A percentile compares a stretch with the other conserved stretches of the same genome.
phyloP scores from a whole-genome alignment of 2,113 vertebrate genomes.

The Cnemophilus loriae region DNA sequence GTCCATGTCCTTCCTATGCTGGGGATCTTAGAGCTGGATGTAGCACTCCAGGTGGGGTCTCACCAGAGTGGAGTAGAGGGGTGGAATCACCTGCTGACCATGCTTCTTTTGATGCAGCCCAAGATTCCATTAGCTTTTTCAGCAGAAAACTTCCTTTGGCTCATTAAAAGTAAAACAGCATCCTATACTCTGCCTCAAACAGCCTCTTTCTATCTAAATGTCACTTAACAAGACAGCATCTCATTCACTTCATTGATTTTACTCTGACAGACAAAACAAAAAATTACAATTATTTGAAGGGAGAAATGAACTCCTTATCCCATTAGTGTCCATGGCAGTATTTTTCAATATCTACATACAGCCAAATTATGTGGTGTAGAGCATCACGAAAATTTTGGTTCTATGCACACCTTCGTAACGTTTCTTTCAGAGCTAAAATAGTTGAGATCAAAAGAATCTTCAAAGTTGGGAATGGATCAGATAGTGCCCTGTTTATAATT shows the following conservation, averaged over 20 bases:
- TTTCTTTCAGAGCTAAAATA: not conserved
- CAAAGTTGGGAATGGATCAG: not conserved
- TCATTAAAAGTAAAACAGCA: not conserved
- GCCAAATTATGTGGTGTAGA: not conserved
- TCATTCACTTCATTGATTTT: not conserved
- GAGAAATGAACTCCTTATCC: not conserved
- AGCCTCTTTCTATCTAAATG: not conserved
- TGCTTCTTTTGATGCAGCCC: not conserved
- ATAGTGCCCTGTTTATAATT: not conserved
- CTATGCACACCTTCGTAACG: not conserved
- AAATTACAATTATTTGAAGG: not conserved
- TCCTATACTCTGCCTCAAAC: not conserved
- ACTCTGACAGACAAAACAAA: not conserved
- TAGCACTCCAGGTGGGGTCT: not conserved
- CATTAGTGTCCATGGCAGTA: not conserved
- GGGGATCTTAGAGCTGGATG: not conserved
- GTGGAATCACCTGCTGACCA: not conserved
- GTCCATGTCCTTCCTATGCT: not conserved
- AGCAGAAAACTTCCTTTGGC: not conserved
- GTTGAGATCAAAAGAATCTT: not conserved
- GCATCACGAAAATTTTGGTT: not conserved
- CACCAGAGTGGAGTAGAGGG: not conserved
- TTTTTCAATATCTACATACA: not conserved
- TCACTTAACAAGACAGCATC: not conserved
- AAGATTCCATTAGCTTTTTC: not conserved